These are phyloP conservation scores for Macrophya annulata DNA, from an alignment of 2,888 invertebrate species.

Conservation along the genomic window DNA sequence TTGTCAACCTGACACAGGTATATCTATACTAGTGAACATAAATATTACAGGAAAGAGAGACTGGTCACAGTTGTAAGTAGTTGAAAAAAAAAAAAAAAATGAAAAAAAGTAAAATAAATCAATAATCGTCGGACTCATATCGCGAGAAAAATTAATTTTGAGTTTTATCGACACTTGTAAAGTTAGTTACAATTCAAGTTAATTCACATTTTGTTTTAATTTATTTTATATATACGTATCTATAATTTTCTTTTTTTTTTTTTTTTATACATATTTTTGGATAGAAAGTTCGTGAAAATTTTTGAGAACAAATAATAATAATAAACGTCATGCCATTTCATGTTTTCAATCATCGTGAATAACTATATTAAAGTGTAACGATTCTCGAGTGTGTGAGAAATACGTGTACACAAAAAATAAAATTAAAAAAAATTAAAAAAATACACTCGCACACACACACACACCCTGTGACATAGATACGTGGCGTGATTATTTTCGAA, in stretches of 20 bases:
- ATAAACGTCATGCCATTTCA: background rate
- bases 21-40: slow-evolving; percentile 33
- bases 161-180: background rate
- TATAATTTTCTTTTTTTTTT: background rate
- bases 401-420: background rate
- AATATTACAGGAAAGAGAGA: background rate
- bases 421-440: background rate
- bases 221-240: no score
- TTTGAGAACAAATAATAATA: background rate
- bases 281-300: background rate
- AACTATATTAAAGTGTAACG: background rate
- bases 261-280: background rate
- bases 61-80: background rate
- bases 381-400: slow-evolving; percentile 9
- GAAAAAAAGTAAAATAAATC: background rate
- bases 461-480: slow-evolving; percentile 40
- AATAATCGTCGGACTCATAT: background rate
- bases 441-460: slow-evolving; percentile 6
- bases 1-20: slow-evolving; percentile 71
- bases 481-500: background rate
- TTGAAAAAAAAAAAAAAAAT: background rate
- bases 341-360: background rate
- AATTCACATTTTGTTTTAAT: background rate
- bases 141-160: background rate
- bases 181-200: background rate